These are phyloP conservation scores for Schizopygopsis pylzovi DNA, from an alignment of 2,797 vertebrate genomes.

Conservation along the genomic window DNA sequence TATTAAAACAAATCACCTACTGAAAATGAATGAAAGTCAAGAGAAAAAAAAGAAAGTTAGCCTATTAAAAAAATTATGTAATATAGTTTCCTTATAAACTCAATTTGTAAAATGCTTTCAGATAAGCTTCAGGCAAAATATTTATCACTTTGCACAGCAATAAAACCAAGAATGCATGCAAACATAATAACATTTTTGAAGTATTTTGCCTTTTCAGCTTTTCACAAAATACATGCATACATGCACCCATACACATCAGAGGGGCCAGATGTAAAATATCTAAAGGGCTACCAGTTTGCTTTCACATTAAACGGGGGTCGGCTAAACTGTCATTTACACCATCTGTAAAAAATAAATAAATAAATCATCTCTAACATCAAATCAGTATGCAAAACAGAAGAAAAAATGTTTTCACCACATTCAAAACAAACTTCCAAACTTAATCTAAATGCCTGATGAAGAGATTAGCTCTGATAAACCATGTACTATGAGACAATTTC, in stretches of 20 bases:
- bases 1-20: not conserved
- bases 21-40: not conserved
- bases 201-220: not conserved
- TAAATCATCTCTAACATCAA: not conserved
- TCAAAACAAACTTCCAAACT: slow-evolving; percentile 26
- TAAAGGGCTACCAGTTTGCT: not conserved
- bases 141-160: not conserved
- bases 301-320: not conserved
- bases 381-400: slow-evolving; percentile 21
- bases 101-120: not conserved
- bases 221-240: not conserved
- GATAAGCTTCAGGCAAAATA: not conserved
- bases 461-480: slow-evolving; percentile 44
- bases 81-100: not conserved
- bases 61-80: not conserved
- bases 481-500: slow-evolving; percentile 2
- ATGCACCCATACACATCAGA: not conserved
- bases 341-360: not conserved
- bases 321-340: not conserved
- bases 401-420: not conserved
- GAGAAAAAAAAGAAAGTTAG: not conserved
- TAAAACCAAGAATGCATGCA: not conserved
- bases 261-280: not conserved
- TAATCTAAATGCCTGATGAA: slow-evolving; percentile 40
- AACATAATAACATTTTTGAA: not conserved